phyloP scores from a whole-genome alignment of 2,113 vertebrate species.

The Eublepharis macularius region DNA sequence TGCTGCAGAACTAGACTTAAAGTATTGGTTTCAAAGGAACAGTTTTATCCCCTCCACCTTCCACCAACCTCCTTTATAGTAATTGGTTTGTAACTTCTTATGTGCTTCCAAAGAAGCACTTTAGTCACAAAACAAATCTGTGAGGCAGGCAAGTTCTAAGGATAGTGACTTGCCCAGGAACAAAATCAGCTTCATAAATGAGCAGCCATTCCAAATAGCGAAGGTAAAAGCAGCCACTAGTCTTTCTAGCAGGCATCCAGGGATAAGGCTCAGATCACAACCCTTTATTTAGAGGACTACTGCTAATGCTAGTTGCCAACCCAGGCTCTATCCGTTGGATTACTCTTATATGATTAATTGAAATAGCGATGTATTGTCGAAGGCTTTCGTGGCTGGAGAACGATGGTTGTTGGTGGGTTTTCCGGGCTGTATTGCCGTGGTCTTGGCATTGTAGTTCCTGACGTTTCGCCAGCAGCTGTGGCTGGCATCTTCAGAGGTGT shows the following conservation, averaged over 20 bases:
- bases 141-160: not conserved
- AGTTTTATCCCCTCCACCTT: not conserved
- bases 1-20: not conserved
- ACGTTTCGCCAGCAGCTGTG: too few species aligned
- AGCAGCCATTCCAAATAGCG: not conserved
- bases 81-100: too few species aligned
- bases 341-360: not conserved
- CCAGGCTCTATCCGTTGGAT: not conserved
- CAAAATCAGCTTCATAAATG: not conserved
- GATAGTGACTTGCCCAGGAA: not conserved
- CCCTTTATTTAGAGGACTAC: not conserved
- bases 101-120: not conserved
- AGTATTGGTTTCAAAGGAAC: not conserved
- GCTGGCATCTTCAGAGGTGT: too few species aligned
- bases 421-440: too few species aligned
- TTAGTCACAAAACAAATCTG: not conserved
- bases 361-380: too few species aligned
- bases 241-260: not conserved
- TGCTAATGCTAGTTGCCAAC: not conserved
- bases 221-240: not conserved
- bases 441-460: too few species aligned
- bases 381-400: too few species aligned
- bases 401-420: too few species aligned
- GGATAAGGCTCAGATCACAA: not conserved
- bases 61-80: not conserved